phyloP scores from a whole-genome alignment of 2,888 invertebrate species.

The Dendrolimus houi region DNA sequence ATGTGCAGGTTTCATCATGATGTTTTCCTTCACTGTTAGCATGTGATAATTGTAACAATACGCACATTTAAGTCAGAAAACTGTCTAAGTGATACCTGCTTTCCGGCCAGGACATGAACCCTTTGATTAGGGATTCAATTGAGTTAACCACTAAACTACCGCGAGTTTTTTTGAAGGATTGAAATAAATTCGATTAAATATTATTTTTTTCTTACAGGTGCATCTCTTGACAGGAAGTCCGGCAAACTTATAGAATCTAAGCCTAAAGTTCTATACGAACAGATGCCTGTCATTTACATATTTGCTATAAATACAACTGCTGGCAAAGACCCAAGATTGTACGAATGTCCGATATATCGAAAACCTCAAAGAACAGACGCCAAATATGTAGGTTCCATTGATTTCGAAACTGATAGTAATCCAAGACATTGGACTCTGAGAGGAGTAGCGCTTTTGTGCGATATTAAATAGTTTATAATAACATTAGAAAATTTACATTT shows the following conservation, averaged over 20 bases:
- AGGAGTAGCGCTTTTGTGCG: slow-evolving; percentile 96
- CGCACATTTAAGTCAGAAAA: too few species aligned
- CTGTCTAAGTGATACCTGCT: too few species aligned
- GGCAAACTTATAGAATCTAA: slow-evolving; percentile 95
- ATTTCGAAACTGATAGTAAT: slow-evolving; percentile 94
- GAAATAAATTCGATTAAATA: neutral
- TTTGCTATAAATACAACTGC: slow-evolving; percentile 96
- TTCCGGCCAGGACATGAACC: too few species aligned
- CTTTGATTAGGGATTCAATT: too few species aligned
- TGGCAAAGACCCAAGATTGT: slow-evolving; percentile 92
- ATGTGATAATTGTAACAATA: too few species aligned
- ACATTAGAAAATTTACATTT: too few species aligned
- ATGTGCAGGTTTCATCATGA: too few species aligned
- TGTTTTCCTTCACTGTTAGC: too few species aligned
- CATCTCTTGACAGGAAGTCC: slow-evolving; percentile 90
- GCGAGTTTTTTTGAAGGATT: too few species aligned
- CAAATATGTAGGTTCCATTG: slow-evolving; percentile 96
- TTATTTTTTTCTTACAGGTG: slow-evolving; percentile 61
- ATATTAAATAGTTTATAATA: slow-evolving; percentile 85
- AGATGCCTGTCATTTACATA: slow-evolving; percentile 97
- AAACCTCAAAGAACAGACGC: slow-evolving; percentile 96
- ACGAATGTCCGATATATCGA: slow-evolving; percentile 97
- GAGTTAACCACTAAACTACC: too few species aligned
- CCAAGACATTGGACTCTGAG: slow-evolving; percentile 96
- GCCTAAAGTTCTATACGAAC: slow-evolving; percentile 94